Evolutionary conservation across 37 sponge, comb jelly and placozoan genomes (phyloP).

Genomic region (Mnemiopsis leidyi): DNA sequence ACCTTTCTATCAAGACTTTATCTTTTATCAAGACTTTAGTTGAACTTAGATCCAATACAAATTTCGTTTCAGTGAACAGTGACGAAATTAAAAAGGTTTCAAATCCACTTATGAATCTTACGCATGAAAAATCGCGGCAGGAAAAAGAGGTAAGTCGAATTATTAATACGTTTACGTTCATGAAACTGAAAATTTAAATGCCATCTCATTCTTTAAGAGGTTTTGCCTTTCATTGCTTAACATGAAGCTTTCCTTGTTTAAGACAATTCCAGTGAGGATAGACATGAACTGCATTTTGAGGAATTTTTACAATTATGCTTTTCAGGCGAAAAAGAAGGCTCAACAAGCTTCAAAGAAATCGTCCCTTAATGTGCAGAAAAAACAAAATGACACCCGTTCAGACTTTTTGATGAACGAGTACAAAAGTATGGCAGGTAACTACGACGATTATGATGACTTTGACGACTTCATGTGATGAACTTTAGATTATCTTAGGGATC

Average conservation of each 20-base stretch:
- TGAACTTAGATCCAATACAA: too few species aligned
- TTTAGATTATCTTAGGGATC: not conserved
- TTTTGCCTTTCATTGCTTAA: too few species aligned
- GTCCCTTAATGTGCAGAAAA: not conserved
- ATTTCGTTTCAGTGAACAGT: constrained; percentile 40
- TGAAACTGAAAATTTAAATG: too few species aligned
- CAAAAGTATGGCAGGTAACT: not conserved
- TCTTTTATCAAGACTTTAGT: too few species aligned
- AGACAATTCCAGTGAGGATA: too few species aligned
- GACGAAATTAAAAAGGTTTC: constrained; percentile 60
- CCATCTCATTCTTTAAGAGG: too few species aligned
- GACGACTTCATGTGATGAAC: constrained; percentile 54
- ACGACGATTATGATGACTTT: not conserved
- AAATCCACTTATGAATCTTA: constrained; percentile 3
- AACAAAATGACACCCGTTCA: not conserved
- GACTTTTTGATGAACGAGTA: constrained; percentile 22
- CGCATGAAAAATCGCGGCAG: constrained; percentile 47
- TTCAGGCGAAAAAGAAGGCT: constrained; percentile 43
- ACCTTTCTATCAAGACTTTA: too few species aligned
- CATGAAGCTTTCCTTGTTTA: too few species aligned
- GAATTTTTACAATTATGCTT: too few species aligned
- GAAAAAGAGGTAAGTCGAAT: constrained; percentile 55
- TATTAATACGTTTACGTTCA: too few species aligned
- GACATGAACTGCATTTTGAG: too few species aligned
- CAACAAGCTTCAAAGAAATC: constrained; percentile 9